These are phyloP conservation scores for Coptotermes formosanus DNA, from an alignment of 1,140 invertebrate genomes.

Conservation along the genomic window DNA sequence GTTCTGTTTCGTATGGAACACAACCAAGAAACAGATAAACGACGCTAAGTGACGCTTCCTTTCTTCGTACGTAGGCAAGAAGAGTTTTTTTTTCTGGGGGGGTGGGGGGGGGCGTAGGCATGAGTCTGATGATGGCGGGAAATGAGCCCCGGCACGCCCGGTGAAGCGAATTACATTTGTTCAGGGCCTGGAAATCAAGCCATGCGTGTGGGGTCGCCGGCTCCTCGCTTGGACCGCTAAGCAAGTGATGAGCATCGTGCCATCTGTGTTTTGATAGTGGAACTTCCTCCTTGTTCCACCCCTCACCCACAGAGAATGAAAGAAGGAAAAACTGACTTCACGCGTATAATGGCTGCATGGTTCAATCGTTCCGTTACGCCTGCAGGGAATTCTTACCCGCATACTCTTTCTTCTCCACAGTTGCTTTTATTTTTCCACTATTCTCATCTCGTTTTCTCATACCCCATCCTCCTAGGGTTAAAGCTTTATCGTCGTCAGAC, in stretches of 20 bases:
- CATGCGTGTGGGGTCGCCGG: constrained; percentile 28
- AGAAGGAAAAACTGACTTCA: not conserved
- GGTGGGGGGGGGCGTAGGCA: not conserved
- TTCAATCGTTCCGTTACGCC: constrained; percentile 26
- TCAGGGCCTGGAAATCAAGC: constrained; percentile 40
- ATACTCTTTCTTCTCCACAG: not conserved
- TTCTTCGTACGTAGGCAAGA: not conserved
- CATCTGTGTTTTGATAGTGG: constrained; percentile 15
- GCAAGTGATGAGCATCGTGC: not conserved
- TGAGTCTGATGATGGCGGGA: constrained; percentile 35
- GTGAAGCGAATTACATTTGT: constrained; percentile 46
- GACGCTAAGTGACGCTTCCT: not conserved
- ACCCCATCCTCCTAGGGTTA: not conserved
- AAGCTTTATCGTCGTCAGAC: constrained; percentile 20
- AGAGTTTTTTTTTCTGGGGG: not conserved
- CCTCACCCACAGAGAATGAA: not conserved
- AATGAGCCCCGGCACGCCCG: constrained; percentile 48
- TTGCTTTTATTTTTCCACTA: not conserved
- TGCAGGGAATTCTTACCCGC: constrained; percentile 8
- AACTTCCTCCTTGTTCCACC: constrained; percentile 4
- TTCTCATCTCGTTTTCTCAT: constrained; percentile 13
- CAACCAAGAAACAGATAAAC: not conserved
- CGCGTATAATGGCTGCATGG: constrained; percentile 13
- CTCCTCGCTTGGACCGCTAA: not conserved
- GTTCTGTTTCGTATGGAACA: not conserved